Evolutionary conservation across 2,888 invertebrate genomes (phyloP), one percentile per base, ranked within the genome.

Genomic region (Conus canariensis): DNA sequence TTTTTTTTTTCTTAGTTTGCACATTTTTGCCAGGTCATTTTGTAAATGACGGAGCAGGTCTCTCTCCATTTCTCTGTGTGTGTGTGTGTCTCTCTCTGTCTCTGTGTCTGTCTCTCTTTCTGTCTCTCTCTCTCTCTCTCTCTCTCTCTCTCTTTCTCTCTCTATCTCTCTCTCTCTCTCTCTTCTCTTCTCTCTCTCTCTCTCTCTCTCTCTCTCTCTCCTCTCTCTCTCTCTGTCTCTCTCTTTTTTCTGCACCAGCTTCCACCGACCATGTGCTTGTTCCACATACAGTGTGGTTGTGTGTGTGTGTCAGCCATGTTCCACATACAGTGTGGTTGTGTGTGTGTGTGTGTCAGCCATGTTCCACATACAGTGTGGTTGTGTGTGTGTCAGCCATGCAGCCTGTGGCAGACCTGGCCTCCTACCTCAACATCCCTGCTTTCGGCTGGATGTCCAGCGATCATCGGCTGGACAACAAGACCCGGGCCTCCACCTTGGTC

Each of bases 401-500:
- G n/a, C 94, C 95, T 0, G 94, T 95, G 10, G 95, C 94, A 1
- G 94, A 95, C 82, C 91, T 95, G 74, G 94, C 93, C 4, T 92
- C 95, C 16, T 94, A 94, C 90, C 91, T 93, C 67, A 91, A 95
- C 91, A 93, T 95, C 30, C 94, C 95, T 0, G 91, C 94, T 16
- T 92, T 95, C 70, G 94, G 95, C 90, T 95, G 95, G 95, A 92
- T 95, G 59, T 94, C 94, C 45, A 93, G 93, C 83, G 94, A 94
- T 86, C 93, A 94, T 14, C 90, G 92, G 0, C 92, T 95, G 64
- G 94, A 93, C 58, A 92, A 95, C 91, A 95, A 95, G 89, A 88
- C 90, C 14, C 92, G 92, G 59, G 93, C 94, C 16, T 92, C 92
- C 70, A 95, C 95, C 0, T 93, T 95, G 25, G 92, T 95, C 22